These are phyloP conservation scores for Myrmophylax atrothorax DNA, from an alignment of 2,113 vertebrate genomes.

Conservation along the genomic window DNA sequence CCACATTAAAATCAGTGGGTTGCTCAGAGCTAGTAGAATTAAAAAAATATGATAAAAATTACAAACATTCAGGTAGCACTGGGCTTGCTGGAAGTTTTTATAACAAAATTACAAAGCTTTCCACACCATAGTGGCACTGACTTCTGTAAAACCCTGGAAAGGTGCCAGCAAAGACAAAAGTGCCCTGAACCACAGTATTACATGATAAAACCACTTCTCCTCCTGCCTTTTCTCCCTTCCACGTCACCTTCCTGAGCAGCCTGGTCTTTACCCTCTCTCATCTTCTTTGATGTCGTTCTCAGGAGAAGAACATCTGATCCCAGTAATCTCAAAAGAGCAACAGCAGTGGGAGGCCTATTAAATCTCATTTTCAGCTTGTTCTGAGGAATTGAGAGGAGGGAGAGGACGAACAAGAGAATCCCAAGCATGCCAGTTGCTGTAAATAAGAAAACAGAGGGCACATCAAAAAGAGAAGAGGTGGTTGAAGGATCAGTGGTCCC, in stretches of 20 bases:
- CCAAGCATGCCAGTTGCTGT: conserved; percentile 35
- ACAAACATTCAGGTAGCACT: neutral
- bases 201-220: neutral
- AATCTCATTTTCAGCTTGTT: conserved; percentile 63
- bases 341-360: conserved; percentile 56
- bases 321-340: conserved; percentile 70
- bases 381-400: conserved; percentile 55
- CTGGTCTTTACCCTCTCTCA: conserved; percentile 26
- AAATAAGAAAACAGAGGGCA: conserved; percentile 55
- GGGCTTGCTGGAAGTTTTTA: conserved; percentile 1
- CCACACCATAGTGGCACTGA: neutral
- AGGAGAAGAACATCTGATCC: conserved; percentile 64
- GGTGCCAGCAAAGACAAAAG: neutral
- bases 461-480: conserved; percentile 43
- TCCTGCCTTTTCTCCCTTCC: neutral
- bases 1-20: neutral
- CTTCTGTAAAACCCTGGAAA: conserved; percentile 16
- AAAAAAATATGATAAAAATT: neutral
- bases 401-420: conserved; percentile 40
- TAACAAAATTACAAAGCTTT: conserved; percentile 32
- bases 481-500: conserved; percentile 32
- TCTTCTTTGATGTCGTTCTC: conserved; percentile 56
- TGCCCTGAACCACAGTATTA: neutral
- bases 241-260: neutral
- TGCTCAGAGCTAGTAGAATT: neutral